Conservation (phyloP, 2,797 vertebrate species). For the Nasua narica region DNA sequence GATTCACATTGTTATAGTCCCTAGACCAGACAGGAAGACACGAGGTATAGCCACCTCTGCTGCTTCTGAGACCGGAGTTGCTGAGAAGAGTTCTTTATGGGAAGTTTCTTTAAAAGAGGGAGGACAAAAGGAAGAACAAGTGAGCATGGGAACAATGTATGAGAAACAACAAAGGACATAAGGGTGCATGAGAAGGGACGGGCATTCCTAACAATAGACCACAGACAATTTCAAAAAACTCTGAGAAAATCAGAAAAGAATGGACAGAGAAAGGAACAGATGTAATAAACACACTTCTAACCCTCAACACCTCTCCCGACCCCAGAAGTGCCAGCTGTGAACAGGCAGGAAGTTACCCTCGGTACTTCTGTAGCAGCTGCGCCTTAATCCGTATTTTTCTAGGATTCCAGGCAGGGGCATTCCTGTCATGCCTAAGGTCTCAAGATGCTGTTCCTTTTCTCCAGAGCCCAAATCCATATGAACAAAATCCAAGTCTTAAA, state of each 20-base stretch:
- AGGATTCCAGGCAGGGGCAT: accelerated
- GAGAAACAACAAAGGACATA: neutral
- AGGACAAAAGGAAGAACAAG: neutral
- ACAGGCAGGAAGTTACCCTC: neutral
- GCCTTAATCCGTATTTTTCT: neutral
- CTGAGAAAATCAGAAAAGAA: slow-evolving; percentile 17
- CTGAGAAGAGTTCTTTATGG: neutral
- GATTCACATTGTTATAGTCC: neutral
- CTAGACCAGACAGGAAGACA: neutral
- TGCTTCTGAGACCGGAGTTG: neutral
- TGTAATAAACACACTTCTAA: neutral
- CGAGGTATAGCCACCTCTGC: neutral
- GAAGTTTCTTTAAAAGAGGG: neutral
- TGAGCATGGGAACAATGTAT: neutral
- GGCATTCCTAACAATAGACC: neutral
- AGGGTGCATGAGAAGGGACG: neutral
- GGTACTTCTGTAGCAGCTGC: neutral
- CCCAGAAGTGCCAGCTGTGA: neutral
- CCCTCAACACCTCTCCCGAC: neutral
- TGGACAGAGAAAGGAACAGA: neutral
- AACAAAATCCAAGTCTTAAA: neutral
- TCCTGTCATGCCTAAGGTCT: neutral
- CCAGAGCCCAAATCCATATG: slow-evolving; percentile 32
- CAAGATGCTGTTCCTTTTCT: neutral
- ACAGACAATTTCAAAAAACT: neutral